Base-by-base conservation (phyloP, 1,140 invertebrate genomes). In the Drosophila arizonae region DNA sequence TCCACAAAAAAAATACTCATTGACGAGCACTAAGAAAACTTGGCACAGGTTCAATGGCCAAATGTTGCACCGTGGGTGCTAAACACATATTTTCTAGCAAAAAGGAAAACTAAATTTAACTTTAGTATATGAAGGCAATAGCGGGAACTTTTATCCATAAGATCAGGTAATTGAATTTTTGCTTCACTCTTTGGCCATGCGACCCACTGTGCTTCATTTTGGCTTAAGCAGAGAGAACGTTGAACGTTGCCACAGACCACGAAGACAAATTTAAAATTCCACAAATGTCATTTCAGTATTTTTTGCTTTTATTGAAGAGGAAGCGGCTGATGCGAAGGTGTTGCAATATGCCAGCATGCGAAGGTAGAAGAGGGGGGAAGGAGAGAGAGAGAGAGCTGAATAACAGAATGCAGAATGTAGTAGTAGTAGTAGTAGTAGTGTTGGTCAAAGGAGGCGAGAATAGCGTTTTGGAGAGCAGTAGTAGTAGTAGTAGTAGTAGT, bases 11-110 rank as follows among this genome's bases (percentile, higher is more conserved):
- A 56, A 36, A 24, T 28, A 26, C 33, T 39, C 60, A 68, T 65
- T 73, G 61, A 79, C 72, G 65, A 73, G 60, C 58, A 65, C 46
- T 58, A 65, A 48, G 56, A 81, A 81, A 77, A 75, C 79, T 85
- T 85, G 81, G 81, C 81, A 85, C 63, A 79, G 52, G 81, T 85
- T 85, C 81, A 85, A 85, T 86, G 81, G 81, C 81, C 81, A 85
- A 77, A 72, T 39, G 63, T 30, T 24, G 68, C 24, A 39, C 36
- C 11, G 36, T 13, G 55, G 36, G 28, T 13, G 36, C 10, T 11
- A 4, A 11, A 13, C 0, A 11, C 3, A 39, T 39, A 39, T 39
- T 39, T 39, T 4, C 36, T 39, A 3, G 9, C 8, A 33, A 39
- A 39, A 39, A 24, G 21, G 3, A 1, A 39, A 39, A 11, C 36